Base-by-base conservation (phyloP, 2,113 vertebrate species). In the Ptilonorhynchus violaceus region DNA sequence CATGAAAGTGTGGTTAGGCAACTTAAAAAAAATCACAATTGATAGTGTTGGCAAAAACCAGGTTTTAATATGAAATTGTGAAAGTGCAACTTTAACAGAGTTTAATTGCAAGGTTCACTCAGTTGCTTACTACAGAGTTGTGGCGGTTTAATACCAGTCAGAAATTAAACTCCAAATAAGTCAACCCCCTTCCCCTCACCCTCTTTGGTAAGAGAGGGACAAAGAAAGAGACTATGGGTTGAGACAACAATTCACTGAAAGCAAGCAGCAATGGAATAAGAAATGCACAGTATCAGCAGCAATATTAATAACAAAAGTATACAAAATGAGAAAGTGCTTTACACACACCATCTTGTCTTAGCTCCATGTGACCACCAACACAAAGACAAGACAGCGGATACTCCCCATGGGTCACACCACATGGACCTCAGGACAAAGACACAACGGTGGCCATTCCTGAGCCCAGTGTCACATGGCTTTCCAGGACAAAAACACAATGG, bases 401-500 rank as follows among this genome's bases (percentile, higher is more conserved):
- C 20, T 67, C 64, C 13, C 35, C 6, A 2, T 30, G 50, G 30
- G 30, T n/a, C 30, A 30, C 19, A 30, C 6, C 30, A 49, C 30
- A 41, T 13, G 10, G 42, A 35, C 16, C 10, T 33, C 42, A 49
- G 50, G 20, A 41, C 35, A 41, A 10, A 66, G 69, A n/a, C 8
- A 10, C 23, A 30, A 30, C 35, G 30, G 24, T 42, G 31, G 24
- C 13, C 7, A 11, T 37, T 75, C 30, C 35, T 66, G 20, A 0
- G 0, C 30, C n/a, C 52, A 58, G 16, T 8, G 16, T 6, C 17
- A 13, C 59, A 16, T 23, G 7, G 15, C 19, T 58, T 49, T 41
- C 42, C 0, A 1, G 24, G 13, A 21, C 16, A 49, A 49, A 75
- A 75, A 11, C 16, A 35, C 1, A 0, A 11, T 67, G 25, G 2